A percentile compares a stretch with the other conserved stretches of the same genome.
phyloP scores from a whole-genome alignment of 2,888 invertebrate genomes.

The Byasa hedistus region DNA sequence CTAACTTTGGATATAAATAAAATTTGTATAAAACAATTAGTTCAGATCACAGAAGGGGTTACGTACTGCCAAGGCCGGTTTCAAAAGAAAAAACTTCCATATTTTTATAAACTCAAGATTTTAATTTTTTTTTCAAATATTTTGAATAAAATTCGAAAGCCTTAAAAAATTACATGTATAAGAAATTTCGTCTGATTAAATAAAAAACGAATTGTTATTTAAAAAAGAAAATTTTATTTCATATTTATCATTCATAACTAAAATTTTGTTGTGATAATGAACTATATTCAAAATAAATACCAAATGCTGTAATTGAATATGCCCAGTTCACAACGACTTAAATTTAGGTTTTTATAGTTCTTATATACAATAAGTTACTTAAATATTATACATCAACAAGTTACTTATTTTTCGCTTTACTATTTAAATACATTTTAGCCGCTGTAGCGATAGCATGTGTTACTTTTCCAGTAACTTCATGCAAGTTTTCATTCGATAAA shows the following conservation, averaged over 20 bases:
- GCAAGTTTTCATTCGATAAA: constrained; percentile 71
- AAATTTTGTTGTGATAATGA: constrained; percentile 64
- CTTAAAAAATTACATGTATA: too few species aligned
- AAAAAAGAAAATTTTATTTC: not conserved
- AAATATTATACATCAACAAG: constrained; percentile 18
- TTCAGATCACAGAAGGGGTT: too few species aligned
- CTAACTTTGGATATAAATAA: too few species aligned
- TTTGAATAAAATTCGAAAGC: too few species aligned
- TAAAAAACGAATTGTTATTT: not conserved
- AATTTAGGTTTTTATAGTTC: constrained; percentile 28
- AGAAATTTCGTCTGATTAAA: not conserved
- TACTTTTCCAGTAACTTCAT: constrained; percentile 71
- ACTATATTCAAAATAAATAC: constrained; percentile 58
- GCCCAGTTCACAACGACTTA: constrained; percentile 69
- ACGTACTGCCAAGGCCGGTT: too few species aligned
- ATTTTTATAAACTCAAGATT: too few species aligned
- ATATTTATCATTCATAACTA: not conserved
- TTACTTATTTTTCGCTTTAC: constrained; percentile 33
- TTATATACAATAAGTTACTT: constrained; percentile 31
- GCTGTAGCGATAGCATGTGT: constrained; percentile 66
- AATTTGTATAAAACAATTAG: too few species aligned
- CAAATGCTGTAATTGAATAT: constrained; percentile 49
- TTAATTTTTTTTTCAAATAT: too few species aligned
- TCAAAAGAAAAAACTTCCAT: too few species aligned
- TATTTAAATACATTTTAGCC: constrained; percentile 63